A percentile compares a stretch with the other conserved stretches of the same genome.
These are phyloP conservation scores for Gambusia holbrooki DNA, from an alignment of 2,113 vertebrate species.

Conservation along the genomic window DNA sequence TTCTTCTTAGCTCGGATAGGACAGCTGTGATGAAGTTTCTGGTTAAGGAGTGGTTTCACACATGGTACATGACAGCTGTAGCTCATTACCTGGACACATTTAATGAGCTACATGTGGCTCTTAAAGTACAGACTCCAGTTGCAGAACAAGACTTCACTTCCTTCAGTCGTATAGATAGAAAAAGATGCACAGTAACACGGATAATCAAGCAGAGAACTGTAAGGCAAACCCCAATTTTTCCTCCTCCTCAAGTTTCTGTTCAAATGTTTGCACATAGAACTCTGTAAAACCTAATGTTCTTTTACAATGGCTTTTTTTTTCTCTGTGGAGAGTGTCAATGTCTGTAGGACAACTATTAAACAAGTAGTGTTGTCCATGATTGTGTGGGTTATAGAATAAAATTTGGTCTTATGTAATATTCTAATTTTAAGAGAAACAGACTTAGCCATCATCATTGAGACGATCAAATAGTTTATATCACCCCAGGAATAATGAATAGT, in stretches of 20 bases:
- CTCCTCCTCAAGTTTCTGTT: not conserved
- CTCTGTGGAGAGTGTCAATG: too few species aligned
- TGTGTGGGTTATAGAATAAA: not conserved
- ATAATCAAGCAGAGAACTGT: too few species aligned
- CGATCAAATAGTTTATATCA: not conserved
- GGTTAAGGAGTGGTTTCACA: not conserved
- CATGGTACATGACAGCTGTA: too few species aligned
- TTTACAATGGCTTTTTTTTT: too few species aligned
- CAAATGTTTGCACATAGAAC: not conserved
- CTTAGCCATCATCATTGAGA: not conserved
- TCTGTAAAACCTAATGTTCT: not conserved
- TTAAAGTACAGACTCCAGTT: not conserved
- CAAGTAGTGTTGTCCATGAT: not conserved
- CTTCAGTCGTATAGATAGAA: not conserved
- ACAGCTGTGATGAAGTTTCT: not conserved
- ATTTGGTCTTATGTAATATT: not conserved
- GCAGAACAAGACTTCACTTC: not conserved
- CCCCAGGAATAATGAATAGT: not conserved
- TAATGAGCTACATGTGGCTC: not conserved
- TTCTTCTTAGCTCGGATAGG: not conserved
- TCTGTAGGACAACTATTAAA: not conserved
- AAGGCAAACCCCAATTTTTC: not conserved
- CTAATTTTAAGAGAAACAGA: not conserved
- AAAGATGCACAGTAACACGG: too few species aligned
- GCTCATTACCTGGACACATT: too few species aligned